A percentile compares a stretch with the other conserved stretches of the same genome.
Conservation (phyloP, 2,113 vertebrate species). For the Heterocephalus glaber region DNA sequence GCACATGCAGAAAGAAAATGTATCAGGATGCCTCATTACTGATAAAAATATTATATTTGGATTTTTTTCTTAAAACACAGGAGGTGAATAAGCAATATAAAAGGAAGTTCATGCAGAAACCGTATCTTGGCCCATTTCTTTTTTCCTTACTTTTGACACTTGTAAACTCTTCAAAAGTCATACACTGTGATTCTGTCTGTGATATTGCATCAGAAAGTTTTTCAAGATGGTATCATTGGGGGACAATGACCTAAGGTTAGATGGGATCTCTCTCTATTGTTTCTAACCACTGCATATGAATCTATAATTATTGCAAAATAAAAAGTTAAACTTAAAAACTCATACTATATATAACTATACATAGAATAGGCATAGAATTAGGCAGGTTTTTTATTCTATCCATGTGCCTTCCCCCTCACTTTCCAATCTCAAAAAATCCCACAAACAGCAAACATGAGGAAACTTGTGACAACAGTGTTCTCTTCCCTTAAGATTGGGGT, state of each 20-base stretch:
- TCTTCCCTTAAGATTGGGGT: background rate
- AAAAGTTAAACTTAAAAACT: background rate
- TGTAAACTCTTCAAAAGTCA: background rate
- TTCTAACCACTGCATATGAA: background rate
- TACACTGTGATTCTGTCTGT: background rate
- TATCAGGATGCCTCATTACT: slow-evolving; percentile 12
- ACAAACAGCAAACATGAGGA: background rate
- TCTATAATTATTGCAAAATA: slow-evolving; percentile 11
- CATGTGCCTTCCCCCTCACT: background rate
- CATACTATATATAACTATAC: background rate
- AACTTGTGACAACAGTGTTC: background rate
- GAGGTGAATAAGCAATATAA: background rate
- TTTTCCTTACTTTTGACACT: background rate
- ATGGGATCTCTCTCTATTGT: background rate
- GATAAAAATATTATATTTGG: background rate
- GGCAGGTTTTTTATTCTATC: background rate
- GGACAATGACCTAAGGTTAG: background rate
- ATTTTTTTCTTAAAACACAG: slow-evolving; percentile 3
- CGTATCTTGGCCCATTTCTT: background rate
- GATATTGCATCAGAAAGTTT: background rate
- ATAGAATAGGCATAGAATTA: background rate
- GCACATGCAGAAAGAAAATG: background rate
- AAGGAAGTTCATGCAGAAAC: background rate
- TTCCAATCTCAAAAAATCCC: background rate
- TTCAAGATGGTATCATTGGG: background rate